Evolutionary conservation across 2,888 invertebrate genomes (phyloP).

Genomic region (Atherix ibis): DNA sequence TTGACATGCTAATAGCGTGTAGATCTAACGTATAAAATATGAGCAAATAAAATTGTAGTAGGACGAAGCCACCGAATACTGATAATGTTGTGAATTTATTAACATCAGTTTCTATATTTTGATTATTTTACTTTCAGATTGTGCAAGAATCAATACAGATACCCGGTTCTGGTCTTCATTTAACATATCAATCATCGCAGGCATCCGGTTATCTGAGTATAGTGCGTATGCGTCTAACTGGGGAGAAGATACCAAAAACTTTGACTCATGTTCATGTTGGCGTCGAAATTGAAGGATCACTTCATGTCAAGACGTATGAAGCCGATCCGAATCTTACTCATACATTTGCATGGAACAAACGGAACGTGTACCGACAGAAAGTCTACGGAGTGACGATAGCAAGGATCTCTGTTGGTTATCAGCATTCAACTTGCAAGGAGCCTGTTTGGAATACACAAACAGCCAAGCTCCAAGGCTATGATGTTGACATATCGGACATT

Average conservation of each 20-base stretch:
- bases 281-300: constrained; percentile 83
- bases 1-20: no score
- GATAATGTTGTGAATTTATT: no score
- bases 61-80: no score
- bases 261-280: constrained; percentile 81
- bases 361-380: constrained; percentile 95
- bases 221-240: constrained; percentile 77
- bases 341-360: constrained; percentile 95
- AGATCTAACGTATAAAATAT: no score
- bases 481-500: constrained; percentile 90
- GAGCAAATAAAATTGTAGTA: no score
- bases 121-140: constrained; percentile 45
- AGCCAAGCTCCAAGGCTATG: constrained; percentile 85
- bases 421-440: constrained; percentile 72
- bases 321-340: constrained; percentile 91
- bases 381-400: constrained; percentile 81
- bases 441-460: constrained; percentile 94
- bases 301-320: constrained; percentile 85
- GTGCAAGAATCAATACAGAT: constrained; percentile 92
- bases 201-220: constrained; percentile 88
- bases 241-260: constrained; percentile 59
- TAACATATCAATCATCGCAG: constrained; percentile 92
- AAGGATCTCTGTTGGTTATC: constrained; percentile 83
- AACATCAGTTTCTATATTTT: no score
- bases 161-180: constrained; percentile 81